These are phyloP conservation scores for Liopterus haemorrhoidalis DNA, from an alignment of 2,888 invertebrate species.

Conservation along the genomic window DNA sequence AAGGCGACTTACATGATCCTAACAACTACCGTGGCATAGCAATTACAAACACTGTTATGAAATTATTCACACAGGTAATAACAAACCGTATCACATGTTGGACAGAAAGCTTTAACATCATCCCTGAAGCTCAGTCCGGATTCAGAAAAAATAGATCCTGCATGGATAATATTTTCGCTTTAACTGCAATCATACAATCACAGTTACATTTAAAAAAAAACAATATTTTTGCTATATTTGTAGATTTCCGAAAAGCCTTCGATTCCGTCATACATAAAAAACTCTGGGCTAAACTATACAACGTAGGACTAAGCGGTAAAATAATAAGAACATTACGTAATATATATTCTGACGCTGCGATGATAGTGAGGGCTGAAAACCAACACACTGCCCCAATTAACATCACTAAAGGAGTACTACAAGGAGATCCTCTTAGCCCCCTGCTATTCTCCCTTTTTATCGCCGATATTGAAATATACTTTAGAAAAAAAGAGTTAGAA, in stretches of 20 bases:
- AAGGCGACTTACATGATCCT: conserved; percentile 1
- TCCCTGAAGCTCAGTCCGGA: conserved; percentile 12
- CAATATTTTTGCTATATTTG: conserved; percentile 3
- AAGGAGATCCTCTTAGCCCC: conserved; percentile 6
- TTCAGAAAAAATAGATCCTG: conserved; percentile 12
- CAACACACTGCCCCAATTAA: not conserved
- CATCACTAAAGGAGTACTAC: conserved; percentile 3
- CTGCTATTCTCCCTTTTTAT: conserved; percentile 2
- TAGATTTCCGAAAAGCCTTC: conserved; percentile 13
- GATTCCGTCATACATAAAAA: conserved; percentile 3
- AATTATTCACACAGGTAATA: conserved; percentile 16
- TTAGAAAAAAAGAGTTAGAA: not conserved
- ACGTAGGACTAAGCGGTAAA: conserved; percentile 2
- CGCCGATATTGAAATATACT: not conserved
- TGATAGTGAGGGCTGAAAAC: not conserved
- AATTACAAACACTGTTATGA: conserved; percentile 11
- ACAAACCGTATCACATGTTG: conserved; percentile 10
- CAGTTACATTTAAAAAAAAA: not conserved
- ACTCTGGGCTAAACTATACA: conserved; percentile 7
- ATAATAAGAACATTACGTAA: conserved; percentile 1
- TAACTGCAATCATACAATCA: conserved; percentile 2
- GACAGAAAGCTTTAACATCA: conserved; percentile 12
- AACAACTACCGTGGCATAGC: conserved; percentile 19
- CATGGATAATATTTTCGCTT: conserved; percentile 8
- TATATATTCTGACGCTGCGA: not conserved